Evolutionary conservation across 2,113 vertebrate species (phyloP).

Genomic region (Bufo gargarizans): DNA sequence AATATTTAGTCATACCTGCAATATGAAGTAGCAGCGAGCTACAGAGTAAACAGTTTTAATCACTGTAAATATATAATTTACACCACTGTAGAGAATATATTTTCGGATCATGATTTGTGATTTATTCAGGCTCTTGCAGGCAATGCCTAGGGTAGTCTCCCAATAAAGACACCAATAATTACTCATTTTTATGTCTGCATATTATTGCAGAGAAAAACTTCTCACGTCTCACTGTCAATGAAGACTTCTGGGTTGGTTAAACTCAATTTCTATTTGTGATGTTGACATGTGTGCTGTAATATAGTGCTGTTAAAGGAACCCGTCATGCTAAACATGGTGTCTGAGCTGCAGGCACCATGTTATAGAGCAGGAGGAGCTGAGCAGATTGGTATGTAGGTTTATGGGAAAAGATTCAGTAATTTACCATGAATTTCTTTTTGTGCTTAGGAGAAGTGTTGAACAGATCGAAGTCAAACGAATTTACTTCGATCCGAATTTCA

Average conservation of each 20-base stretch:
- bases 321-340: no score
- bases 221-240: neutral
- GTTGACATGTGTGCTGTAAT: no score
- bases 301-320: no score
- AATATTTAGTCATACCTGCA: neutral
- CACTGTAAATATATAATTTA: neutral
- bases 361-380: no score
- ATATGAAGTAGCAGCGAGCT: neutral
- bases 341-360: no score
- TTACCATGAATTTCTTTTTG: no score
- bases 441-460: no score
- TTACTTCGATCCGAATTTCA: no score
- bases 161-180: conserved; percentile 28
- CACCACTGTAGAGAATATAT: neutral
- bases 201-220: conserved; percentile 20
- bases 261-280: no score
- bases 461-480: no score
- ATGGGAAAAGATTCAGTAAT: no score
- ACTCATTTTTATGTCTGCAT: conserved; percentile 33
- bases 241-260: neutral
- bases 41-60: neutral
- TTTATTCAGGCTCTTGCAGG: conserved; percentile 39
- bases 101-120: conserved; percentile 28
- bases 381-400: no score
- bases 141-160: neutral